phyloP scores from a whole-genome alignment of 2,888 invertebrate genomes.

The Agrenia bidenticulata region DNA sequence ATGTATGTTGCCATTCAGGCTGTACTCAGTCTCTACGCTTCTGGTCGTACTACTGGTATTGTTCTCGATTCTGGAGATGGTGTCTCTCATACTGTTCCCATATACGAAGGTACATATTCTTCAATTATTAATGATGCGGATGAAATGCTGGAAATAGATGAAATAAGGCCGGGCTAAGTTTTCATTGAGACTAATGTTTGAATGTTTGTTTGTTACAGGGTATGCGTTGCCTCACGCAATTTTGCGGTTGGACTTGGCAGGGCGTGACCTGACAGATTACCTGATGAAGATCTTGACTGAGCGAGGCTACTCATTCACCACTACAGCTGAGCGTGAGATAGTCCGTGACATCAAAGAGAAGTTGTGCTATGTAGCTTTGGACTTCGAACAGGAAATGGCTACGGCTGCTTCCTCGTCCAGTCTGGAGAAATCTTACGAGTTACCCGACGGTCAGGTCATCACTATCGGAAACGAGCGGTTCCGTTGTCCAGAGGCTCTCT shows the following conservation, averaged over 20 bases:
- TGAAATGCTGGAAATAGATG: conserved; percentile 83
- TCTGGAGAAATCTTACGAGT: conserved; percentile 88
- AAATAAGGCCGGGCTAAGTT: conserved; percentile 59
- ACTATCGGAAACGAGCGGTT: conserved; percentile 88
- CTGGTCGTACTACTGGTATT: conserved; percentile 95
- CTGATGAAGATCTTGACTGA: conserved; percentile 63
- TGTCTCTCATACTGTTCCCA: conserved; percentile 93
- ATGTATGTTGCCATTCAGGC: conserved; percentile 95
- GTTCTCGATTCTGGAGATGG: conserved; percentile 94
- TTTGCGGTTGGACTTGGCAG: conserved; percentile 73
- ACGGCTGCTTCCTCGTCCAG: conserved; percentile 87
- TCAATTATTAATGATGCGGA: no score
- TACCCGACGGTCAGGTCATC: conserved; percentile 84
- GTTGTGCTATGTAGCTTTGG: conserved; percentile 87
- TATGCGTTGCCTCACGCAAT: conserved; percentile 91
- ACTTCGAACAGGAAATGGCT: conserved; percentile 95
- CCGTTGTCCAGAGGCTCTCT: conserved; percentile 76
- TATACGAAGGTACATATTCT: conserved; percentile 79
- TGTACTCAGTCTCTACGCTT: conserved; percentile 87
- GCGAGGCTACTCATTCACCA: conserved; percentile 68
- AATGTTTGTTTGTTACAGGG: conserved; percentile 56
- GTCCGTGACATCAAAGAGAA: conserved; percentile 95
- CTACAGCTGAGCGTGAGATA: conserved; percentile 79
- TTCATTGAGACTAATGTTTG: background rate
- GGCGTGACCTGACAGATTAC: conserved; percentile 62